Base-by-base conservation (phyloP, 1,140 invertebrate genomes). In the Chrysomallon squamiferum region DNA sequence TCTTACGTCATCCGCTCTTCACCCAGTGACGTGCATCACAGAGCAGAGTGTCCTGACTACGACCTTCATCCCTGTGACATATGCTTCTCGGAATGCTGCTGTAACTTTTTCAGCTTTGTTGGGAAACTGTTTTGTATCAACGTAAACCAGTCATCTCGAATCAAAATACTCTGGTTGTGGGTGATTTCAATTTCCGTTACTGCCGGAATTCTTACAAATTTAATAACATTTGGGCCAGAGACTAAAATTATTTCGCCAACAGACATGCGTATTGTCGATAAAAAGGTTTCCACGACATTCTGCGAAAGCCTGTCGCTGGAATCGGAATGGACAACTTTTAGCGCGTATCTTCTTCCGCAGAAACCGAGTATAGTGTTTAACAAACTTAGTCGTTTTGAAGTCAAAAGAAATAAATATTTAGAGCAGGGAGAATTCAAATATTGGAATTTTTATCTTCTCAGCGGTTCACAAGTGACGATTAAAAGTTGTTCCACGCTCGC, bases 251-350 rank as follows among this genome's bases (percentile, higher is more conserved):
- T 54, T 9, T 4, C 50, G 2, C 50, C 50, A 15, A 54, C 50
- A 4, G 50, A 54, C 25, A 54, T 54, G 50, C 50, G 50, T 11
- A 29, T 2, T 54, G 50, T 54, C 15, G 22, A 54, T 22, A 25
- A 22, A 22, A 54, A 54, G 25, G 15, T 22, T 27, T 54, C 50
- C 15, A 54, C 50, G 22, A 9, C 25, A 27, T 54, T 54, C 50
- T 54, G 50, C 29, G 50, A 54, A 15, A 54, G 50, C 7, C 50
- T 54, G 18, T 15, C 25, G n/a, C 50, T 54, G n/a, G 50, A 54
- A 5, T 54, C 50, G 11, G 15, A 25, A 2, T 38, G 35, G 35
- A 27, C 50, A 5, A 18, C 22, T 25, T 54, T 54, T 27, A 27
- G 22, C 22, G 50, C 50, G 50, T 54, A 54, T 29, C 50, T 54